A percentile compares a stretch with the other conserved stretches of the same genome.
These are phyloP conservation scores for Dasypogon diadema DNA, from an alignment of 2,888 invertebrate species.

Conservation along the genomic window DNA sequence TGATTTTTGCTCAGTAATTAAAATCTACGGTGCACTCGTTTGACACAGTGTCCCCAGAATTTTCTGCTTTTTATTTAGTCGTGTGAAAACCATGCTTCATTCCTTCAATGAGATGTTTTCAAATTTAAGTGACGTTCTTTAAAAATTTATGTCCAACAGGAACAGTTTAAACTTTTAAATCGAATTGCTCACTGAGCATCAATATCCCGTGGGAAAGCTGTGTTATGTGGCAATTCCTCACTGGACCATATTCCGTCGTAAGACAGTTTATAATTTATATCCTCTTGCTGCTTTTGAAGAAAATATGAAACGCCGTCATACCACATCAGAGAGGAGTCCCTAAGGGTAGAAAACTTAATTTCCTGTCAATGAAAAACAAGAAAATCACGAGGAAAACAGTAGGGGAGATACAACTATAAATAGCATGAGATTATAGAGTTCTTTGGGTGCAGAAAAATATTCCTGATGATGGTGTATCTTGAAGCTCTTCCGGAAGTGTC, in stretches of 20 bases:
- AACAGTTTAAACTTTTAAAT: background rate
- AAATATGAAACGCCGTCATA: background rate
- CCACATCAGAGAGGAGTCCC: background rate
- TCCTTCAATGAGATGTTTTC: no score
- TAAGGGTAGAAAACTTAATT: slow-evolving; percentile 22
- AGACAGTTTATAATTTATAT: background rate
- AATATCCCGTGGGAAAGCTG: background rate
- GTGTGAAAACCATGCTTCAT: no score
- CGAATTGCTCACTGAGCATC: background rate
- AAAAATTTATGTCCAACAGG: background rate
- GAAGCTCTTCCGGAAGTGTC: no score
- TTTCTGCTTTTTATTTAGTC: no score
- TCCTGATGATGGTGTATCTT: no score
- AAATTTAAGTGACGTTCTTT: no score
- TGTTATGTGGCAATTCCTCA: background rate
- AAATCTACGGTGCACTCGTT: no score
- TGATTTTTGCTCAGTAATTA: no score
- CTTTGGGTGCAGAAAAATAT: background rate
- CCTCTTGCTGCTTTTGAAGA: background rate
- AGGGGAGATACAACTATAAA: background rate
- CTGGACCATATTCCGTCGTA: background rate
- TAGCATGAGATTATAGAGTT: background rate
- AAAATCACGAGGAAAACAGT: background rate
- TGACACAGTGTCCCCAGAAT: no score
- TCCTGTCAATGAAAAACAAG: slow-evolving; percentile 23